Percentiles rank a stretch among this genome's conserved stretches.
These are phyloP conservation scores for Silurus asotus DNA, from an alignment of 2,113 vertebrate genomes.

Conservation along the genomic window DNA sequence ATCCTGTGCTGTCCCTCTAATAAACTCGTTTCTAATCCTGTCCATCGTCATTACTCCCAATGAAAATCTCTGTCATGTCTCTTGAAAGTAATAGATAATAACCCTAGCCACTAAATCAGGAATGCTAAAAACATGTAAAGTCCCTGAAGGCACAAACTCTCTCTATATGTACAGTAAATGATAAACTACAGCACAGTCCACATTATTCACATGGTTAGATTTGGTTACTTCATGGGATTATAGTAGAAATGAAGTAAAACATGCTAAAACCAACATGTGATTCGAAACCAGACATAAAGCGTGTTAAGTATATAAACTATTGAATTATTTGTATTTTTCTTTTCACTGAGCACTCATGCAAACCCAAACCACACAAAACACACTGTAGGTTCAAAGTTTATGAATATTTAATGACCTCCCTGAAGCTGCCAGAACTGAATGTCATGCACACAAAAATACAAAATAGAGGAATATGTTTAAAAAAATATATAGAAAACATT, in stretches of 20 bases:
- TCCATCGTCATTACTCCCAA: too few relatives aligned
- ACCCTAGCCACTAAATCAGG: not conserved
- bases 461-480: not conserved
- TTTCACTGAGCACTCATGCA: too few relatives aligned
- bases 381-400: not conserved
- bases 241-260: slow-evolving; percentile 12
- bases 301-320: not conserved
- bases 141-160: not conserved
- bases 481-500: too few relatives aligned
- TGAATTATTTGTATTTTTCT: not conserved
- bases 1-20: too few relatives aligned
- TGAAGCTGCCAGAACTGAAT: not conserved
- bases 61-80: not conserved
- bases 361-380: not conserved
- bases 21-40: too few relatives aligned
- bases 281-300: slow-evolving; percentile 5
- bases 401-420: not conserved
- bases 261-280: not conserved
- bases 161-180: not conserved
- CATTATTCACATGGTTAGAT: not conserved
- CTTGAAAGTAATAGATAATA: not conserved
- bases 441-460: not conserved
- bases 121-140: not conserved
- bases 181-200: slow-evolving; percentile 1
- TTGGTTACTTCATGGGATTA: not conserved